phyloP scores from a whole-genome alignment of 2,797 vertebrate genomes.

The Sibirionetta formosa region DNA sequence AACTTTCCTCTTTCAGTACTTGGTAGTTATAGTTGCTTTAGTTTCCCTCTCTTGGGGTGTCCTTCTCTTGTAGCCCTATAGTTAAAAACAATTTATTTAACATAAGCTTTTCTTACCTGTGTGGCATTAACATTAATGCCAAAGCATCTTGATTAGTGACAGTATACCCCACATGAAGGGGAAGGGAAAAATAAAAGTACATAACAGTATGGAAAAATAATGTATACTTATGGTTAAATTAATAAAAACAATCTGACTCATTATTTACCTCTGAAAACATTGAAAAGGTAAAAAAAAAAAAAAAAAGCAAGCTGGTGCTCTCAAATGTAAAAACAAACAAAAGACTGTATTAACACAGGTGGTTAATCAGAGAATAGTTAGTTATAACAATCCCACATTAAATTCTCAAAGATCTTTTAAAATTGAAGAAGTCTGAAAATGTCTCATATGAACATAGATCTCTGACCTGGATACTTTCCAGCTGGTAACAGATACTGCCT shows the following conservation, averaged over 20 bases:
- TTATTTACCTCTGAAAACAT: background rate
- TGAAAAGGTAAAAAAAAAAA: background rate
- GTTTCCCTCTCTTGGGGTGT: background rate
- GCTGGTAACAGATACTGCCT: background rate
- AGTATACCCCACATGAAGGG: too few species aligned
- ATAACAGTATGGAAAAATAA: background rate
- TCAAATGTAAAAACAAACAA: background rate
- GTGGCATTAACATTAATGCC: background rate
- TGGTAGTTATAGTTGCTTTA: background rate
- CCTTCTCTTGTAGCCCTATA: fast-evolving
- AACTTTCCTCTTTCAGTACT: background rate
- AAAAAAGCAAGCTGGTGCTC: background rate
- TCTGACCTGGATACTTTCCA: background rate
- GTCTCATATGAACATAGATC: background rate
- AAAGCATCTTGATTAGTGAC: background rate
- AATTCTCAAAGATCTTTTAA: background rate
- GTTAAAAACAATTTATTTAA: background rate
- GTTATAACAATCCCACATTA: background rate
- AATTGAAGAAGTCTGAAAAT: background rate
- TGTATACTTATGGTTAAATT: background rate
- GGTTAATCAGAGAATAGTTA: background rate
- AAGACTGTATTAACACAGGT: background rate
- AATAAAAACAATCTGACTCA: background rate
- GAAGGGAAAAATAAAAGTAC: background rate
- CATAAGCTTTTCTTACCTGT: background rate